Conservation (phyloP, 2,888 invertebrate species). For the Drosophila meridiana region DNA sequence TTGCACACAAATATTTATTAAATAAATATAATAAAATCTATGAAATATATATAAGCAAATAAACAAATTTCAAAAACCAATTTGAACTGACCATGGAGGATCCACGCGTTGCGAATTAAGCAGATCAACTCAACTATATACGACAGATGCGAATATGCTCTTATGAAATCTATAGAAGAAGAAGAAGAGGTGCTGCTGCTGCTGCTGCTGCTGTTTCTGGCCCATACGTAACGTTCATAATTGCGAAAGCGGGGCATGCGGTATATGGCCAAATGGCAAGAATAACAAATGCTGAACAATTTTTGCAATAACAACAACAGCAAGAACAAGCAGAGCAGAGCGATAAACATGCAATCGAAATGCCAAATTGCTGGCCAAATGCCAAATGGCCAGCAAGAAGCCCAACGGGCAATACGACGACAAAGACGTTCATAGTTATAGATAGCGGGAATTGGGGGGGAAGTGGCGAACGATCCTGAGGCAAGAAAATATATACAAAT, state of each 20-base stretch:
- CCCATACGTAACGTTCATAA: too few relatives aligned
- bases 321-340: conserved; percentile 35
- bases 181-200: not conserved
- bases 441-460: not conserved
- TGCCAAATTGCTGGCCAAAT: conserved; percentile 75
- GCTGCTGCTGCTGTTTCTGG: not conserved
- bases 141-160: conserved; percentile 3
- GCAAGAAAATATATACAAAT: conserved; percentile 5
- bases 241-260: not conserved
- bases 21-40: conserved; percentile 1
- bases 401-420: conserved; percentile 27
- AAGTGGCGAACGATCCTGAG: conserved; percentile 24
- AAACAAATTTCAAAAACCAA: not conserved
- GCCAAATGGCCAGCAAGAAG: conserved; percentile 72
- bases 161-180: conserved; percentile 19
- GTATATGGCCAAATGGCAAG: conserved; percentile 16
- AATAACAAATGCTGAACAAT: conserved; percentile 50
- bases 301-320: conserved; percentile 46
- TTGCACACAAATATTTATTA: not conserved
- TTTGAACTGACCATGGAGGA: not conserved
- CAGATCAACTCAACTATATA: conserved; percentile 9
- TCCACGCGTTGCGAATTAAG: not conserved
- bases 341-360: conserved; percentile 76
- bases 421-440: conserved; percentile 7
- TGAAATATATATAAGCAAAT: not conserved